Base-by-base conservation (phyloP, 2,888 invertebrate genomes). In the Ochropacha duplaris region DNA sequence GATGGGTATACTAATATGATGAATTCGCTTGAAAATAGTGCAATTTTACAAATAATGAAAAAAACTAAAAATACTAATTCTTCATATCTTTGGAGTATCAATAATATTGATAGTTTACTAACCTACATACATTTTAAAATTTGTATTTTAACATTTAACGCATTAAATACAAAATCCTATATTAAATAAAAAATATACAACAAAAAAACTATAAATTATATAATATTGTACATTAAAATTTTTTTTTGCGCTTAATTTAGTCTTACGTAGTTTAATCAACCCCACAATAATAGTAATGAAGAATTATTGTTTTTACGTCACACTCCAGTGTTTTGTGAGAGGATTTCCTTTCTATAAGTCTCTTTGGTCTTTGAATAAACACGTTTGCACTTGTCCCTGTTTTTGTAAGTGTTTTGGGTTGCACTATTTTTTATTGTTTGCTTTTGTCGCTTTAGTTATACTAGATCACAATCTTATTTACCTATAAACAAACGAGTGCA, bases 281-380 rank as follows among this genome's bases (percentile, higher is more conserved):
- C 87, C 82, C 63, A 69, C 68, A 61, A 70, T 69, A 83, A 78
- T 76, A 73, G 78, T 88, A 89, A 88, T 87, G 86, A 90, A 88
- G 88, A 90, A 90, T 92, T 91, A 92, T 91, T 89, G 90, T 90
- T 90, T 90, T 84, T 77, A 81, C 86, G 84, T 89, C 84, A 87
- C 86, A 83, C 84, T 86, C 79, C 71, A 86, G 78, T 89, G 86
- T 90, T 91, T 90, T 90, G 88, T 88, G 67, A 81, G 76, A 83
- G 87, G 89, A 90, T 90, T 89, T 90, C 84, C 87, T 86, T 86
- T 81, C 76, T 77, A 79, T 90, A 90, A 90, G 86, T 84, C 87
- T 81, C 78, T 79, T 71, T 73, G 79, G 72, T 84, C 79, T 82
- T 84, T 80, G 77, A 74, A 78, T 81, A 82, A 86, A 86, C 90